Conservation (phyloP, 2,113 vertebrate species). For the Monopterus albus region DNA sequence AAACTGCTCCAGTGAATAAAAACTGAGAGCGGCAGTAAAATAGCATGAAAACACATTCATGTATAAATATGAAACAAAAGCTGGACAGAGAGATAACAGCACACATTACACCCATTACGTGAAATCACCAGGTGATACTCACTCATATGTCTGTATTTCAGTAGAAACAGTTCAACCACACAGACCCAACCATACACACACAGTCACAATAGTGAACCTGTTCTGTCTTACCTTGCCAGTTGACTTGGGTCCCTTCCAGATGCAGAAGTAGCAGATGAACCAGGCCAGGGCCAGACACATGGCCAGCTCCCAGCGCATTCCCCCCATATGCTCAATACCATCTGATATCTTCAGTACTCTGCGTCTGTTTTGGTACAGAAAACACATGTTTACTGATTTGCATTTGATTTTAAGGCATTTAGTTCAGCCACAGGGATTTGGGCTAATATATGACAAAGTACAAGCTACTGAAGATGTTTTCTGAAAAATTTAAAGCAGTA, state of each 20-base stretch:
- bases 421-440: background rate
- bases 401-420: background rate
- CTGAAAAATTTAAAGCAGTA: background rate
- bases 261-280: conserved; percentile 99
- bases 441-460: background rate
- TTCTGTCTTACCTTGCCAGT: conserved; percentile 92
- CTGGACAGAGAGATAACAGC: background rate
- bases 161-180: background rate
- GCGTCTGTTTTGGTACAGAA: conserved; percentile 80
- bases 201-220: background rate
- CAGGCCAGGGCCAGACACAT: conserved; percentile 94
- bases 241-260: conserved; percentile 99
- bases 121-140: background rate
- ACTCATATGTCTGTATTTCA: background rate
- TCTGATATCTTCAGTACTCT: conserved; percentile 93
- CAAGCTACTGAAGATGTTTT: background rate
- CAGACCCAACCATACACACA: background rate
- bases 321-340: conserved; percentile 94
- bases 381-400: conserved; percentile 11
- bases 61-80: background rate
- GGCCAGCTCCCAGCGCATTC: conserved; percentile 95
- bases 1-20: conserved; percentile 4
- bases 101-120: background rate
- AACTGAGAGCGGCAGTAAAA: background rate
- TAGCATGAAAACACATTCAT: background rate